phyloP scores from a whole-genome alignment of 2,888 invertebrate species.

The Mythimna albipuncta region DNA sequence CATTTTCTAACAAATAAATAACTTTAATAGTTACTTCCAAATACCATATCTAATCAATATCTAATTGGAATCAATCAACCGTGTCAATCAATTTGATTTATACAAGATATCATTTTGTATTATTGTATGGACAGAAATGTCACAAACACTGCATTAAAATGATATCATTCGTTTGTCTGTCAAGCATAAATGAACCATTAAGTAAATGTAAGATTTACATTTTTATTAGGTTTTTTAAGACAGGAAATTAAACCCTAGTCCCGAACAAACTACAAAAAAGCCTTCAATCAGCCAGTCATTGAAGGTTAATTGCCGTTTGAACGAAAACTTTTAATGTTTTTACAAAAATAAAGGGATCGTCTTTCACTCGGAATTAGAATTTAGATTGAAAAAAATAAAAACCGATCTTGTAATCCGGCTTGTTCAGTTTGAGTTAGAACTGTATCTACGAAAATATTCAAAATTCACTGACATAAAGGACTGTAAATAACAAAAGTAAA shows the following conservation, averaged over 20 bases:
- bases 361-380: constrained; percentile 37
- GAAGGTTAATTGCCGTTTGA: constrained; percentile 32
- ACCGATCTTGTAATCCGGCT: constrained; percentile 6
- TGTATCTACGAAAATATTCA: background rate
- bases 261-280: constrained; percentile 16
- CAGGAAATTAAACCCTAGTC: constrained; percentile 14
- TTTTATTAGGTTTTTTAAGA: constrained; percentile 1
- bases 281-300: constrained; percentile 42
- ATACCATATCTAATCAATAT: background rate
- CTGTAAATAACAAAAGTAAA: no score
- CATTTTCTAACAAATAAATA: background rate
- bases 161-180: background rate
- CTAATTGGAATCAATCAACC: background rate
- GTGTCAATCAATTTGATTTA: background rate
- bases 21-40: background rate
- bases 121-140: background rate
- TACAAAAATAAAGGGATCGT: constrained; percentile 19
- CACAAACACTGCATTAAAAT: background rate
- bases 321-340: constrained; percentile 32
- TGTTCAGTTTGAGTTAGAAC: constrained; percentile 12
- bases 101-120: background rate
- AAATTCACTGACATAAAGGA: background rate
- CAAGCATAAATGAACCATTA: background rate
- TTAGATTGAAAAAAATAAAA: constrained; percentile 33
- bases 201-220: background rate